Conservation (phyloP, 2,113 vertebrate species). For the Gallinago paraguaiae region DNA sequence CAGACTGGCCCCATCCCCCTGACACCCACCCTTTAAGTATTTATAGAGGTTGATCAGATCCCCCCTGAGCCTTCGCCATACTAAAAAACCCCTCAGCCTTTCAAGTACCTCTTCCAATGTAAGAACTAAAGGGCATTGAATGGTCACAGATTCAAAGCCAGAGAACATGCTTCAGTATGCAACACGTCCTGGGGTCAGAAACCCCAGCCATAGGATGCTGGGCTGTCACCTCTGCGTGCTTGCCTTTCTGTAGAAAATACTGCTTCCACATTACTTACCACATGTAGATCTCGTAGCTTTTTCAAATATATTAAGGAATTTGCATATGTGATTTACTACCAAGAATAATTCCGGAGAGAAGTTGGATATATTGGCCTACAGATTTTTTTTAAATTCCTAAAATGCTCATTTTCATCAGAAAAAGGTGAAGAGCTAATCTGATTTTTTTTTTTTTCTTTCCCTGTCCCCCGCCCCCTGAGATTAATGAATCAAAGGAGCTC, state of each 20-base stretch:
- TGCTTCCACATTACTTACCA: background rate
- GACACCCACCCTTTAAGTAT: too few relatives aligned
- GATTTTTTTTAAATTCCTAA: background rate
- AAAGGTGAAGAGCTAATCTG: background rate
- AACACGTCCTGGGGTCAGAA: rapidly evolving
- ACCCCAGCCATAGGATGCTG: background rate
- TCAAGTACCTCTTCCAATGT: background rate
- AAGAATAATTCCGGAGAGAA: background rate
- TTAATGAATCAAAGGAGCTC: background rate
- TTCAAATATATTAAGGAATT: background rate
- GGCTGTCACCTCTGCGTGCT: rapidly evolving
- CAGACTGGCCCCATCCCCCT: too few relatives aligned
- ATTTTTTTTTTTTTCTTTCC: too few relatives aligned
- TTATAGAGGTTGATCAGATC: too few relatives aligned
- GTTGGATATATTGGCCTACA: background rate
- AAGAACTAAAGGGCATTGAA: background rate
- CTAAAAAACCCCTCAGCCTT: too few relatives aligned
- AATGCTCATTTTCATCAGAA: background rate
- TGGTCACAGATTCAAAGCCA: background rate
- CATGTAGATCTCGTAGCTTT: background rate
- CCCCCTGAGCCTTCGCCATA: too few relatives aligned
- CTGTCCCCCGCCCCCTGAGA: rapidly evolving
- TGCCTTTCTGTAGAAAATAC: background rate
- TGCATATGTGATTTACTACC: background rate
- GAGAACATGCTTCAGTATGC: background rate